Evolutionary conservation across 2,797 vertebrate genomes (phyloP).

Genomic region (Rhinatrema bivittatum): DNA sequence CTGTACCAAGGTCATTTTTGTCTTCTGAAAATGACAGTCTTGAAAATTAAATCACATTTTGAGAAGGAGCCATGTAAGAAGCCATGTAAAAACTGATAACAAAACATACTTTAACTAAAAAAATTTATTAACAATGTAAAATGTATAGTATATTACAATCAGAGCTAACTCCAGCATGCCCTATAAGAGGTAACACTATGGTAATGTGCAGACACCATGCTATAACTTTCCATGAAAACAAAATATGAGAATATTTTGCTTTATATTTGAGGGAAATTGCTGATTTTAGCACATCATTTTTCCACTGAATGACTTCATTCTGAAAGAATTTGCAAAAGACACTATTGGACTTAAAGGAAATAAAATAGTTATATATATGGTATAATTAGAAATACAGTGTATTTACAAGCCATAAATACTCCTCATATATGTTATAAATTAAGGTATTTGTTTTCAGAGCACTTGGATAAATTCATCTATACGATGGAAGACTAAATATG

Average conservation of each 20-base stretch:
- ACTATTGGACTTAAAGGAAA: conserved; percentile 42
- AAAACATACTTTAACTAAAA: conserved; percentile 58
- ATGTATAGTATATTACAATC: conserved; percentile 63
- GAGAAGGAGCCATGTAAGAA: no score
- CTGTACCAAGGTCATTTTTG: no score
- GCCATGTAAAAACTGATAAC: no score
- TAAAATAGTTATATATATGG: conserved; percentile 43
- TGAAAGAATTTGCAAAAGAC: conserved; percentile 46
- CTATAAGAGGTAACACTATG: conserved; percentile 67
- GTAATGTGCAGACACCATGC: conserved; percentile 73
- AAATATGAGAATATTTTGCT: conserved; percentile 41
- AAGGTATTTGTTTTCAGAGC: conserved; percentile 39
- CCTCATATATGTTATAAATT: conserved; percentile 42
- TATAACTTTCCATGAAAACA: conserved; percentile 55
- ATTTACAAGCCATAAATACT: conserved; percentile 56
- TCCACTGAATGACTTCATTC: conserved; percentile 41
- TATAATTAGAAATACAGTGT: conserved; percentile 42
- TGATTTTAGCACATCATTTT: conserved; percentile 43
- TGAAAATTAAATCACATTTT: no score
- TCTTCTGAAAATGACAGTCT: no score
- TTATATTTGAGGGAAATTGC: conserved; percentile 42
- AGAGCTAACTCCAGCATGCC: conserved; percentile 74
- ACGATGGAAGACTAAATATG: conserved; percentile 58
- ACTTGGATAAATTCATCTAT: conserved; percentile 46
- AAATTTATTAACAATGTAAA: conserved; percentile 69